These are phyloP conservation scores for Galerucella calmariensis DNA, from an alignment of 2,888 invertebrate genomes.

Conservation along the genomic window DNA sequence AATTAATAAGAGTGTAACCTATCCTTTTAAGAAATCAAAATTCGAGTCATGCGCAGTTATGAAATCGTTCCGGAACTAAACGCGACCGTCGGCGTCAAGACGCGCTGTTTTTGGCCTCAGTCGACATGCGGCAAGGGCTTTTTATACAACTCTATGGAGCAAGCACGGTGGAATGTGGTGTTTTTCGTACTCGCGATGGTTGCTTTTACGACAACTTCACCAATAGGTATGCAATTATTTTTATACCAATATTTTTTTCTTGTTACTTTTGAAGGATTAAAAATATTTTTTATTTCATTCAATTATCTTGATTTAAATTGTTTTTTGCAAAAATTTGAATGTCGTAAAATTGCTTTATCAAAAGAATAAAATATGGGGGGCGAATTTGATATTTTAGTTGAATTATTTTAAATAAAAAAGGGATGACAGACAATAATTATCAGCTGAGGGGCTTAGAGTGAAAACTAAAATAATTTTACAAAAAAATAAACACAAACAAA, in stretches of 20 bases:
- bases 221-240: slow-evolving; percentile 30
- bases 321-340: no score
- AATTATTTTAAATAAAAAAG: no score
- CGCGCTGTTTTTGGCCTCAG: slow-evolving; percentile 49
- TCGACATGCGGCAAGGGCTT: slow-evolving; percentile 57
- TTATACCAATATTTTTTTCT: background rate
- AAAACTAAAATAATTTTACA: no score
- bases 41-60: slow-evolving; percentile 45
- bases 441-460: no score
- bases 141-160: slow-evolving; percentile 49
- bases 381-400: no score
- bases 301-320: no score
- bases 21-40: slow-evolving; percentile 51
- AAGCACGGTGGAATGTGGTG: slow-evolving; percentile 49
- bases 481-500: no score
- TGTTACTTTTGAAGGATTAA: background rate
- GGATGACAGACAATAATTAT: no score
- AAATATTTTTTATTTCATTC: no score
- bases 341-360: no score
- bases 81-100: slow-evolving; percentile 43
- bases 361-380: no score
- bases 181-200: slow-evolving; percentile 44
- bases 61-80: slow-evolving; percentile 36
- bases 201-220: slow-evolving; percentile 22
- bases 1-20: slow-evolving; percentile 42